Evolutionary conservation across 2,113 vertebrate genomes (phyloP).

Genomic region (Trichomycterus rosablanca): DNA sequence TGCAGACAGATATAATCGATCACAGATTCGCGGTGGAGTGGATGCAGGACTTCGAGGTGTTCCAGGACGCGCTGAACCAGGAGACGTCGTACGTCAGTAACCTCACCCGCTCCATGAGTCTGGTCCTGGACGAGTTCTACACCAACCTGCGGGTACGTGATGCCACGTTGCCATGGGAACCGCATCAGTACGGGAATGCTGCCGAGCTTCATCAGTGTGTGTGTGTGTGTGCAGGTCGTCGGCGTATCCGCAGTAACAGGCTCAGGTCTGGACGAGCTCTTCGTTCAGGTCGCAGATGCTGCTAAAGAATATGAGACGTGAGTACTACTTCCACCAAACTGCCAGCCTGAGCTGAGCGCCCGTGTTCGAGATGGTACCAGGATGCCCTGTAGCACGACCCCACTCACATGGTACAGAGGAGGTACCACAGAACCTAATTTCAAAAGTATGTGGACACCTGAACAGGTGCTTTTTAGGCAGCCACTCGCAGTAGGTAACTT

Average conservation of each 20-base stretch:
- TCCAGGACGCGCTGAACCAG: slow-evolving; percentile 93
- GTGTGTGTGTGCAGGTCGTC: slow-evolving; percentile 75
- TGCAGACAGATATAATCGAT: slow-evolving; percentile 91
- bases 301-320: slow-evolving; percentile 88
- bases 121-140: slow-evolving; percentile 96
- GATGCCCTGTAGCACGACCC: too few relatives aligned
- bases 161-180: background rate
- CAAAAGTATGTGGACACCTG: too few relatives aligned
- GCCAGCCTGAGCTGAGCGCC: too few relatives aligned
- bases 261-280: slow-evolving; percentile 84
- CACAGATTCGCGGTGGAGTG: slow-evolving; percentile 96
- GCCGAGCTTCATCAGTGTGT: background rate
- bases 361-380: too few relatives aligned
- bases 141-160: slow-evolving; percentile 76
- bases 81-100: slow-evolving; percentile 91
- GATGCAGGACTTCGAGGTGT: slow-evolving; percentile 97
- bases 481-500: too few relatives aligned
- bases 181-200: too few relatives aligned
- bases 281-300: slow-evolving; percentile 80
- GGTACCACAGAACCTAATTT: too few relatives aligned
- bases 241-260: slow-evolving; percentile 88
- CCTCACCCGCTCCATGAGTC: slow-evolving; percentile 94
- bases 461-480: too few relatives aligned
- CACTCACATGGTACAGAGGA: too few relatives aligned
- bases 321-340: too few relatives aligned